phyloP scores from a whole-genome alignment of 2,113 vertebrate species.

The Arizona elegans region DNA sequence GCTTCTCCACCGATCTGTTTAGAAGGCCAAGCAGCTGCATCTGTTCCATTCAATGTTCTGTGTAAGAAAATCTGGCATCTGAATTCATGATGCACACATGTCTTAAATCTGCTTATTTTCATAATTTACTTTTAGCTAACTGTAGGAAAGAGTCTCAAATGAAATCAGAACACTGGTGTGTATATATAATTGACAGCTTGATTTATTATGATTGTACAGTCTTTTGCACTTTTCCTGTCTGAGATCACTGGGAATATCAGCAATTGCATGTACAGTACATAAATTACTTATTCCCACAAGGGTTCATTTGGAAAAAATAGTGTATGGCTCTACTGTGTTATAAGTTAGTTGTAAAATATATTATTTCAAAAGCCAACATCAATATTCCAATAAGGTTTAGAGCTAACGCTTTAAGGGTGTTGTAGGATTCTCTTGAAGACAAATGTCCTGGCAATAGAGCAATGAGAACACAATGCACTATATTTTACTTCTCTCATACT shows the following conservation, averaged over 20 bases:
- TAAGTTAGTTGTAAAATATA: background rate
- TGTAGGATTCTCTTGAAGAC: background rate
- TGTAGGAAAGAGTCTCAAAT: background rate
- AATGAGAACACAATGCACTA: background rate
- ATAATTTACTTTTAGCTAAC: background rate
- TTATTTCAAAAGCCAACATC: background rate
- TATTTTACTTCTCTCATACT: constrained; percentile 4
- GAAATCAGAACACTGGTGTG: background rate
- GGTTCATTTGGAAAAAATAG: background rate
- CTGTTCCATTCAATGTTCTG: background rate
- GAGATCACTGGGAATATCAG: background rate
- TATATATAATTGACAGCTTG: background rate
- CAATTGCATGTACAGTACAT: background rate
- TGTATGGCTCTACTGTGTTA: background rate
- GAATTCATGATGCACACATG: background rate
- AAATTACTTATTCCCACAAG: background rate
- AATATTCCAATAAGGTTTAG: background rate
- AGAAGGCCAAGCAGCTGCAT: background rate
- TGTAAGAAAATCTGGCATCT: background rate
- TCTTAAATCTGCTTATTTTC: background rate
- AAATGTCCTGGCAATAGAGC: background rate
- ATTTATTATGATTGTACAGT: background rate
- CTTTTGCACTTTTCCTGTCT: background rate
- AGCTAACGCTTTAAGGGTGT: background rate
- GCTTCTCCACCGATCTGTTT: background rate